Percentiles rank a stretch among this genome's conserved stretches.
These are phyloP conservation scores for Dryobates pubescens DNA, from an alignment of 2,797 vertebrate genomes.

Conservation along the genomic window DNA sequence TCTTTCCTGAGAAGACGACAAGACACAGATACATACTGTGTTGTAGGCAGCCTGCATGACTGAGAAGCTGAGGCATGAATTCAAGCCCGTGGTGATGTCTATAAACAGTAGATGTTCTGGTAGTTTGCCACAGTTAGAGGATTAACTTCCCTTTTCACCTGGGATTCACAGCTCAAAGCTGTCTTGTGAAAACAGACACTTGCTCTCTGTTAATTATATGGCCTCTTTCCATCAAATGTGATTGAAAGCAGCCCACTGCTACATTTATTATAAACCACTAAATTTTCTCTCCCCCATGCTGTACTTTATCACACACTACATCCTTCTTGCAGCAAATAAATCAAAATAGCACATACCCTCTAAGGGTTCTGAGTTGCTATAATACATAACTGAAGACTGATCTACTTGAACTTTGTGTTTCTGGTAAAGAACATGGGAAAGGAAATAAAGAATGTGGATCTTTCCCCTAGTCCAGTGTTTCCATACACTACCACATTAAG, in stretches of 20 bases:
- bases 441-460: neutral
- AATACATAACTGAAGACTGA: neutral
- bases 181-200: neutral
- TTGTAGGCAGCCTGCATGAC: neutral
- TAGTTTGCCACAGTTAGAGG: neutral
- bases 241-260: neutral
- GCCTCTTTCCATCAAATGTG: neutral
- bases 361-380: neutral
- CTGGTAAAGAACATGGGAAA: neutral
- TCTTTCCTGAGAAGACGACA: neutral
- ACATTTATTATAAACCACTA: neutral
- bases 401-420: neutral
- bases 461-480: neutral
- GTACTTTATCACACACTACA: fast-evolving
- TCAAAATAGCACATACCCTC: neutral
- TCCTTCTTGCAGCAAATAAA: neutral
- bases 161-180: neutral
- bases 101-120: neutral
- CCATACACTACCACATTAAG: neutral
- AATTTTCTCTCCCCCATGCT: neutral
- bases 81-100: neutral
- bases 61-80: neutral
- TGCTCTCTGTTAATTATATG: neutral
- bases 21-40: fast-evolving
- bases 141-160: neutral